Percentiles rank a stretch among this genome's conserved stretches.
Evolutionary conservation across 2,797 vertebrate genomes (phyloP).

Genomic region (Phalanger gymnotis): DNA sequence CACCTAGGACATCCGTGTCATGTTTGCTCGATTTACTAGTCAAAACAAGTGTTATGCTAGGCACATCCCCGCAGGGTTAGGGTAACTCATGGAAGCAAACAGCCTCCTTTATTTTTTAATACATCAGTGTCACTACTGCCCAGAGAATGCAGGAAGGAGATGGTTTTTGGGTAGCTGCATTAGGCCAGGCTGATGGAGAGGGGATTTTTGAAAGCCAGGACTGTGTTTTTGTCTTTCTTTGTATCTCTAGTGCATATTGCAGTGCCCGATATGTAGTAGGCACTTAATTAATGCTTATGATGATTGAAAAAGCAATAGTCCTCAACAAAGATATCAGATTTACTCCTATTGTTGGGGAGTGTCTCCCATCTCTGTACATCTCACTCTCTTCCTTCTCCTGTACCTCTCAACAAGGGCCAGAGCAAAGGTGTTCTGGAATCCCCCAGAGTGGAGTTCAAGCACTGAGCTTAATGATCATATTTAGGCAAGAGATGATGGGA

Average conservation of each 20-base stretch:
- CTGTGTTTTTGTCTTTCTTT: not conserved
- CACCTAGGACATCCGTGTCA: not conserved
- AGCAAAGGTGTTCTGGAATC: conserved; percentile 67
- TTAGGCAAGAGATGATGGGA: conserved; percentile 53
- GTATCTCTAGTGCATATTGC: not conserved
- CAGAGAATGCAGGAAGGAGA: not conserved
- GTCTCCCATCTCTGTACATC: not conserved
- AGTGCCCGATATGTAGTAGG: not conserved
- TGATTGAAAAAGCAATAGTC: not conserved
- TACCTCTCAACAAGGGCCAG: conserved; percentile 23
- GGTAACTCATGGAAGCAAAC: not conserved
- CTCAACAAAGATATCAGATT: not conserved
- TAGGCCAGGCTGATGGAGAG: not conserved
- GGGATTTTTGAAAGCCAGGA: not conserved
- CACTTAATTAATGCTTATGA: not conserved
- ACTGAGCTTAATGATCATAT: conserved; percentile 52
- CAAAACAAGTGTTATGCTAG: not conserved
- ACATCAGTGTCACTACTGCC: conserved; percentile 34
- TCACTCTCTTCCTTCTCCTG: not conserved
- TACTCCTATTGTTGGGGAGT: not conserved
- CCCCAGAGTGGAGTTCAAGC: conserved; percentile 50
- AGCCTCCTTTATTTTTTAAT: not conserved
- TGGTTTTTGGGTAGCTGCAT: conserved; percentile 25
- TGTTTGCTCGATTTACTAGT: not conserved
- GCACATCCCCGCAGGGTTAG: not conserved